Conservation (phyloP, 2,797 vertebrate species). For the Tokudaia muenninki region DNA sequence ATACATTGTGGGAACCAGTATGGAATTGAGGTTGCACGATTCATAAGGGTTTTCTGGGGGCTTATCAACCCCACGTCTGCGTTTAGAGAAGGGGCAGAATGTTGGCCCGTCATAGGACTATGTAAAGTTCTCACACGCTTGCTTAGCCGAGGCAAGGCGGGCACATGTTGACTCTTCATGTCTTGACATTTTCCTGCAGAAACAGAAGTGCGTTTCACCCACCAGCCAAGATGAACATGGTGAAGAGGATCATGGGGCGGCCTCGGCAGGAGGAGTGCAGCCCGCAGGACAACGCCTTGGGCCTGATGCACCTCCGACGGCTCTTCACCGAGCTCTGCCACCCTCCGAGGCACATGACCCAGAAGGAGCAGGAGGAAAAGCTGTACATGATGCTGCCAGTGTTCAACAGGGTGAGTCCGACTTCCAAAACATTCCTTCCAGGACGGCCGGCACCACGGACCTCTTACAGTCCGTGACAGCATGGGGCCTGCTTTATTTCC, state of each 20-base stretch:
- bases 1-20: neutral
- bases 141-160: neutral
- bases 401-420: conserved; percentile 97
- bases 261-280: conserved; percentile 99
- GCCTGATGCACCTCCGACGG: conserved; percentile 98
- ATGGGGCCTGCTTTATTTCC: neutral
- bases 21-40: neutral
- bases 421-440: neutral
- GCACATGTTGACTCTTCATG: neutral
- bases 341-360: conserved; percentile 98
- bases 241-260: conserved; percentile 99
- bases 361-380: conserved; percentile 99
- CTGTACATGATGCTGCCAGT: conserved; percentile 99
- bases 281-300: conserved; percentile 97
- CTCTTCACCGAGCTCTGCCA: conserved; percentile 99
- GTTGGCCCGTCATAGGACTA: neutral
- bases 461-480: too few relatives aligned
- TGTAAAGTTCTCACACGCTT: neutral
- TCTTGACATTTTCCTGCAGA: conserved; percentile 85
- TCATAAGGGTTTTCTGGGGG: neutral
- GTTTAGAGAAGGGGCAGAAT: neutral
- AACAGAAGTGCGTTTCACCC: conserved; percentile 90
- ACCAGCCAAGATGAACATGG: conserved; percentile 98
- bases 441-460: neutral
- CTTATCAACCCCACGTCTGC: conserved; percentile 21